Evolutionary conservation across 2,888 invertebrate species (phyloP), one percentile per base, ranked within the genome.

Genomic region (Trichogramma dendrolimi): DNA sequence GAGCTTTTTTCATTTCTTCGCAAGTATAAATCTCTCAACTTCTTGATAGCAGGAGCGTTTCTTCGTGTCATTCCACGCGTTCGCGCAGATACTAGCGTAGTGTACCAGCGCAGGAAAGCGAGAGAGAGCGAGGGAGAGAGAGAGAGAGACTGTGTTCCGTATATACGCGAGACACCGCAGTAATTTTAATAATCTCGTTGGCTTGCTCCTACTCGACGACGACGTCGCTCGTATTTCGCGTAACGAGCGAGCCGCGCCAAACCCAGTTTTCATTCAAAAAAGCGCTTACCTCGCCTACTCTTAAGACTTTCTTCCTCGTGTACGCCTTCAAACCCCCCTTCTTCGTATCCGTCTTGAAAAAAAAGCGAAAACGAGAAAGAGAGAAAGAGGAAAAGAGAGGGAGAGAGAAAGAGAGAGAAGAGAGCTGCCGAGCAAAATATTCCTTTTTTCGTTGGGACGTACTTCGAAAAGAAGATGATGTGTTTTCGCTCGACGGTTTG

Each of bases 11-110:
- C 68, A 67, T 62, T 55, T 70, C 64, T 66, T 63, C 63, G 61
- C 59, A 63, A 67, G 63, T 67, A 70, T 70, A 69, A 69, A 69
- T 70, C 69, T 67, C 66, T 66, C 66, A 65, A 67, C 67, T 65
- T 63, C 63, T 63, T 68, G 67, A 60, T 42, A 38, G 43, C 49
- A 46, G 41, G 7, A 7, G 8, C 42, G n/a, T 43, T 55, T 50
- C 14, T 53, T 49, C 54, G 52, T 59, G 58, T 51, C 47, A 46
- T 47, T 8, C 51, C 52, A 47, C 49, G 6, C n/a, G 39, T 62
- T 64, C 61, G 62, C 41, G 7, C 61, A 27, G 27, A 27, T 27
- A 27, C 27, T 27, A 49, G 60, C 54, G 8, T 10, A 38, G 51
- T 8, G 53, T 46, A 7, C 7, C 58, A 11, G 55, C 44, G 46